A percentile compares a stretch with the other conserved stretches of the same genome.
Conservation (phyloP, 1,140 invertebrate genomes). For the Oreohelix idahoensis region DNA sequence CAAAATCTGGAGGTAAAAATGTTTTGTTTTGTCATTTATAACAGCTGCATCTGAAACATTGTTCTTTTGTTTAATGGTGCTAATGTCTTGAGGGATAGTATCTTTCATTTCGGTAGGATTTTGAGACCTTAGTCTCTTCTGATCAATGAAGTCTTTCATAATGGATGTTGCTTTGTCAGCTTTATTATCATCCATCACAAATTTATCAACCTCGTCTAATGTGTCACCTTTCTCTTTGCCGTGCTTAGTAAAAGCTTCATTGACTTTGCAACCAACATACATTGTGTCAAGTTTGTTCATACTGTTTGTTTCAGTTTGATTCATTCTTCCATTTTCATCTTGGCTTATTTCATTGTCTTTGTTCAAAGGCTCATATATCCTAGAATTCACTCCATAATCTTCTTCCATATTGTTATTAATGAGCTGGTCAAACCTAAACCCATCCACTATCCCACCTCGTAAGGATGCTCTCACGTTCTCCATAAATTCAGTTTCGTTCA, state of each 20-base stretch:
- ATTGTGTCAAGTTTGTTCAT: neutral
- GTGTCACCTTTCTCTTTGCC: no score
- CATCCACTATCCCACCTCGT: conserved; percentile 20
- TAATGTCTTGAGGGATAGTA: no score
- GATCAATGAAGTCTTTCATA: no score
- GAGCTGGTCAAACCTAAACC: conserved; percentile 24
- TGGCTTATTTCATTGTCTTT: neutral
- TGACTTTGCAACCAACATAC: no score
- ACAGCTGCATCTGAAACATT: neutral
- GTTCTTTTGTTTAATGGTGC: neutral
- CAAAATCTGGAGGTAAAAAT: neutral
- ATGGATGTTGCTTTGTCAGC: no score
- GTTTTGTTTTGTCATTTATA: no score
- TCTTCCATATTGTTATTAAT: neutral
- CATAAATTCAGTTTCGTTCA: conserved; percentile 1
- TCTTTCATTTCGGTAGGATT: neutral
- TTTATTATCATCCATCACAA: no score
- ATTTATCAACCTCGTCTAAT: no score
- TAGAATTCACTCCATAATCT: neutral
- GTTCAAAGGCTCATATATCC: neutral
- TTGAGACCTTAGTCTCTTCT: neutral
- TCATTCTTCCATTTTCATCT: neutral
- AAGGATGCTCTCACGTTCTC: conserved; percentile 26
- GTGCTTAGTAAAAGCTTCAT: no score
- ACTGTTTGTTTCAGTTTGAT: neutral